A percentile compares a stretch with the other conserved stretches of the same genome.
Evolutionary conservation across 2,888 invertebrate genomes (phyloP).

Genomic region (Orthonevra nobilis): DNA sequence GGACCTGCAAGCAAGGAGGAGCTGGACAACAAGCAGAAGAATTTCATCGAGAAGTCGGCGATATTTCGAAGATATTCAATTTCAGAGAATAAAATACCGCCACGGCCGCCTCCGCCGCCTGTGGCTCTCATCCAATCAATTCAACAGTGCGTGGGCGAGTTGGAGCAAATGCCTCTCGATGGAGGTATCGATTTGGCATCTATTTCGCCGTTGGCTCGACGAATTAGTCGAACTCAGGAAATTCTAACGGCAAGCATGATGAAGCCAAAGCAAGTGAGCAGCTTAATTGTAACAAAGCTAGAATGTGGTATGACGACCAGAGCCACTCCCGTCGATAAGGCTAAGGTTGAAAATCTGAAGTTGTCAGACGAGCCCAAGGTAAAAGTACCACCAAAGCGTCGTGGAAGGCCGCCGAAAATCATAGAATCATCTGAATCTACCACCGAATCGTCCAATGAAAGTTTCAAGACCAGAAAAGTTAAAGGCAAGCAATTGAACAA

Average conservation of each 20-base stretch:
- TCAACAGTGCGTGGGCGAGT: slow-evolving; percentile 56
- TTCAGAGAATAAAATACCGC: slow-evolving; percentile 72
- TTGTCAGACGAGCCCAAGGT: not conserved
- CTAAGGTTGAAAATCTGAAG: not conserved
- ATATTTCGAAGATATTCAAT: slow-evolving; percentile 75
- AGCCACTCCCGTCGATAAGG: not conserved
- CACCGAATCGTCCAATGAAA: slow-evolving; percentile 40
- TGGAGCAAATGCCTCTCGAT: slow-evolving; percentile 48
- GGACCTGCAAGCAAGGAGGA: slow-evolving; percentile 57
- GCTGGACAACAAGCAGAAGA: slow-evolving; percentile 73
- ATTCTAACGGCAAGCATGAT: slow-evolving; percentile 73
- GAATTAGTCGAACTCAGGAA: slow-evolving; percentile 73
- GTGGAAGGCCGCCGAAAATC: slow-evolving; percentile 73
- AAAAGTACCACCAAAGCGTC: slow-evolving; percentile 61
- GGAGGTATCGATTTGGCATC: slow-evolving; percentile 29
- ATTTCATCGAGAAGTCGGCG: slow-evolving; percentile 74
- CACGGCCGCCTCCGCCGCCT: slow-evolving; percentile 71
- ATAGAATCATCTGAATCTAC: slow-evolving; percentile 26
- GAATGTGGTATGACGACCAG: slow-evolving; percentile 69
- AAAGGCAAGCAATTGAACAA: not conserved
- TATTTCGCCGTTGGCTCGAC: slow-evolving; percentile 62
- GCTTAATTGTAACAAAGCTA: slow-evolving; percentile 76
- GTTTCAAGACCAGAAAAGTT: not conserved
- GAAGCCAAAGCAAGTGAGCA: slow-evolving; percentile 55
- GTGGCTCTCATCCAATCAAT: slow-evolving; percentile 63